Base-by-base conservation (phyloP, 2,113 vertebrate species). In the Nothoprocta pentlandii region DNA sequence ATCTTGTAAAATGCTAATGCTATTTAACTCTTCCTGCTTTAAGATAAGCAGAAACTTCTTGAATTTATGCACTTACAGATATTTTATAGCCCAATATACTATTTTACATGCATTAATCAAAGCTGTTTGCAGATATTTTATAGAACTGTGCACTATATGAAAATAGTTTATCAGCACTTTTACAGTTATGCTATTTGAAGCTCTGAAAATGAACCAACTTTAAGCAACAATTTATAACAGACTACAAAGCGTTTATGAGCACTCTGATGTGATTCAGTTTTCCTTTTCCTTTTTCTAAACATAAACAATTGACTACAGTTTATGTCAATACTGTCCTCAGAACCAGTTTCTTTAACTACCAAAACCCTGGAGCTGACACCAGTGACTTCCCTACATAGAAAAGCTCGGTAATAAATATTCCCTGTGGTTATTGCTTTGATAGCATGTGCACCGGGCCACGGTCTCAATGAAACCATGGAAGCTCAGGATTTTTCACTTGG, bases 291-390 rank as follows among this genome's bases (percentile, higher is more conserved):
- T 71, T 78, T 80, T 39, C 68, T 82, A 2, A 0, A 61, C 32
- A 59, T 41, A 67, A 92, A 96, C 49, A 83, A 87, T 41, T 86
- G 80, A 90, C 87, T 59, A 12, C 1, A 30, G n/a, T 66, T 78
- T 73, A 69, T 63, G 88, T 80, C 90, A 92, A 89, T 68, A 74
- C 23, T 36, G 70, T 26, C 39, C 74, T 23, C 30, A 87, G 91
- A 95, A 86, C 47, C 73, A 78, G 54, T 92, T 91, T 93, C 92
- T 91, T 93, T 93, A 88, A 90, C 92, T 95, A 95, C 73, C 94
- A 92, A 92, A 95, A 97, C 94, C 83, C 70, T 41, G 41, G 76
- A 93, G 25, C 17, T 71, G 39, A 39, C 88, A 93, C 78, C 88
- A 91, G n/a, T 5, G 3, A 87, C 82, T 80, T 88, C 85, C 90